Conservation (phyloP, 2,797 vertebrate species). For the Coregonus sp. region DNA sequence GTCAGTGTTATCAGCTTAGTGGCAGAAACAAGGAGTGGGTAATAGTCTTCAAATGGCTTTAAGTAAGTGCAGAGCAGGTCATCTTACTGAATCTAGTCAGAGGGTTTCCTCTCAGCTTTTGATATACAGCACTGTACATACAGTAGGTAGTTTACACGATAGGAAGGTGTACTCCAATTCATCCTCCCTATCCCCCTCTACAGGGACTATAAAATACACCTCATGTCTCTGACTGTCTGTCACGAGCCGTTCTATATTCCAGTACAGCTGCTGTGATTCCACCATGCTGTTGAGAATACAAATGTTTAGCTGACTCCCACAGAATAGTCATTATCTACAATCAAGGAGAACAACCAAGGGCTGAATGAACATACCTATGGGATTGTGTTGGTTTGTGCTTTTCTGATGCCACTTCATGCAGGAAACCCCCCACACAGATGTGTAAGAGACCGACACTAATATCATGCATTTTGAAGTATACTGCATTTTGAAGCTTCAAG, state of each 20-base stretch:
- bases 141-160: conserved; percentile 15
- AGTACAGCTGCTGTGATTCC: conserved; percentile 1
- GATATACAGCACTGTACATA: conserved; percentile 4
- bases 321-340: conserved; percentile 11
- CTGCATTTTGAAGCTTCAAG: background rate
- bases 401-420: background rate
- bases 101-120: conserved; percentile 10
- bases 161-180: conserved; percentile 43
- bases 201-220: conserved; percentile 23
- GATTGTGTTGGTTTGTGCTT: too few species aligned
- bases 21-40: background rate
- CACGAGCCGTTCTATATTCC: conserved; percentile 32
- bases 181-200: conserved; percentile 31
- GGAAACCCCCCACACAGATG: background rate
- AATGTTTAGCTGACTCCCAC: conserved; percentile 20
- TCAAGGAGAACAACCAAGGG: background rate
- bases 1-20: background rate
- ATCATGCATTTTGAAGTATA: background rate
- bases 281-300: conserved; percentile 18
- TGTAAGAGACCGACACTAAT: background rate
- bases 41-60: background rate
- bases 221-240: conserved; percentile 31
- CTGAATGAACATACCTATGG: background rate
- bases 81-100: background rate
- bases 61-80: background rate